Evolutionary conservation across 2,888 invertebrate genomes (phyloP).

Genomic region (Ormyrus labotus): DNA sequence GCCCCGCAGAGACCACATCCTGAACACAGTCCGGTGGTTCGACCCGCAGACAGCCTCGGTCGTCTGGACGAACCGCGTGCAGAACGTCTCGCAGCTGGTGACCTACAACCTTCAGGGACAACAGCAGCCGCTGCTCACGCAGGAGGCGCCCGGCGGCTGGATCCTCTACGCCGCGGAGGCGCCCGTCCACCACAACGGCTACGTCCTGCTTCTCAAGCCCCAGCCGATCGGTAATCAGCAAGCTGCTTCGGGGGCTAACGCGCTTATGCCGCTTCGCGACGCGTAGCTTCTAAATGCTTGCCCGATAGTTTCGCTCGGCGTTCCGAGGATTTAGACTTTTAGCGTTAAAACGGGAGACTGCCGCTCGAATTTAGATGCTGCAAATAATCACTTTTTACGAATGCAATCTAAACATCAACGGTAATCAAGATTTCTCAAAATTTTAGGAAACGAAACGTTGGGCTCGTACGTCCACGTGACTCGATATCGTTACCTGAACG

Average conservation of each 20-base stretch:
- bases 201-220: conserved; percentile 73
- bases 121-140: conserved; percentile 71
- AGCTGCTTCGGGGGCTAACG: no score
- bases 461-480: conserved; percentile 72
- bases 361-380: no score
- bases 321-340: no score
- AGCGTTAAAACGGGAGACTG: no score
- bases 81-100: conserved; percentile 82
- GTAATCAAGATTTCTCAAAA: no score
- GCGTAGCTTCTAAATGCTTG: no score
- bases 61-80: conserved; percentile 91
- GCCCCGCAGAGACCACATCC: conserved; percentile 79
- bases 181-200: conserved; percentile 78
- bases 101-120: conserved; percentile 77
- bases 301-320: no score
- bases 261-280: no score
- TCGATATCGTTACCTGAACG: conserved; percentile 59
- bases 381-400: no score
- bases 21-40: conserved; percentile 86
- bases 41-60: conserved; percentile 82
- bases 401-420: no score
- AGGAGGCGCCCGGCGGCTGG: conserved; percentile 84
- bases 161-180: conserved; percentile 77
- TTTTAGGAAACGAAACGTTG: conserved; percentile 37
- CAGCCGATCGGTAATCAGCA: conserved; percentile 58